Conservation (phyloP, 2,113 vertebrate genomes). For the Microtus pennsylvanicus region DNA sequence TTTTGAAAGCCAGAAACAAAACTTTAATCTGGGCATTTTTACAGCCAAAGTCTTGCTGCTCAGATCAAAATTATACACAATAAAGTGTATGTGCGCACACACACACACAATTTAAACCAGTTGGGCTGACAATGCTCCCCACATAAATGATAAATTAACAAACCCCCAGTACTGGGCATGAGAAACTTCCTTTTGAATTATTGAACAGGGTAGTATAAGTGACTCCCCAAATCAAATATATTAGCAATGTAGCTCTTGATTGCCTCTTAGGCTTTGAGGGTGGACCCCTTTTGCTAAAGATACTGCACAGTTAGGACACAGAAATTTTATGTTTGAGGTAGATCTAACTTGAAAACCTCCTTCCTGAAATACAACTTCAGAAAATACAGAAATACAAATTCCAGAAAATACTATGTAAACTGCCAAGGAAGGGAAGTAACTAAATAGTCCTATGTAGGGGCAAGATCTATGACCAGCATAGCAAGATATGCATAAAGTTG, state of each 20-base stretch:
- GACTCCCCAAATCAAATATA: neutral
- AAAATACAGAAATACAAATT: neutral
- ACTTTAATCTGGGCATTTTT: neutral
- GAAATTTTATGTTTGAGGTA: neutral
- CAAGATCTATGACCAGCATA: neutral
- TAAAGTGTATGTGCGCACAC: neutral
- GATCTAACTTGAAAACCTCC: neutral
- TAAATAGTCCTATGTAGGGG: neutral
- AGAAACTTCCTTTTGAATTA: neutral
- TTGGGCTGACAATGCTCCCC: neutral
- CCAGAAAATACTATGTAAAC: neutral
- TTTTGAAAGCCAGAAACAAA: conserved; percentile 48
- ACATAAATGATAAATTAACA: neutral
- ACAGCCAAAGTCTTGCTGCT: conserved; percentile 17
- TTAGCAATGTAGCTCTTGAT: neutral
- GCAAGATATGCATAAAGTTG: neutral
- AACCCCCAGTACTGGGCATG: neutral
- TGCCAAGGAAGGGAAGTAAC: neutral
- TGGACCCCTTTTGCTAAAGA: neutral
- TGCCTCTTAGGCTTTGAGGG: neutral
- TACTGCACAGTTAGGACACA: neutral
- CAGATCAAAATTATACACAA: neutral
- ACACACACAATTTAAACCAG: neutral
- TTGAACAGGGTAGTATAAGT: neutral
- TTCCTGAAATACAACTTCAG: neutral